These are phyloP conservation scores for Caerostris darwini DNA, from an alignment of 1,140 invertebrate species.

Conservation along the genomic window DNA sequence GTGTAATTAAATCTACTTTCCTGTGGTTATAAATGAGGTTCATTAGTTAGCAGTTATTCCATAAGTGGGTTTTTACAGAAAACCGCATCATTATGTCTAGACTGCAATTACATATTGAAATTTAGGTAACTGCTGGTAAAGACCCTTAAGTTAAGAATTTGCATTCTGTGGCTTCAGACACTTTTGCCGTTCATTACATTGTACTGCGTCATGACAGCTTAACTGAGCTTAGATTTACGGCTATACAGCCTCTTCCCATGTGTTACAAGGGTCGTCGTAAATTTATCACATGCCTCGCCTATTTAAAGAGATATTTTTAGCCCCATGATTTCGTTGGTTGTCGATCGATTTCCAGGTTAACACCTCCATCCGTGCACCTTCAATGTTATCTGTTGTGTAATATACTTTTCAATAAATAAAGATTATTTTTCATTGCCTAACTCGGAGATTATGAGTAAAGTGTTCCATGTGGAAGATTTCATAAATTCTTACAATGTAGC, in stretches of 20 bases:
- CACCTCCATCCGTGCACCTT: not conserved
- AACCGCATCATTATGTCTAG: not conserved
- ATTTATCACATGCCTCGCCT: conserved; percentile 5
- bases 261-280: conserved; percentile 7
- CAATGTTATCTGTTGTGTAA: conserved; percentile 14
- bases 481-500: not conserved
- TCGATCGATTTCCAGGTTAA: conserved; percentile 27
- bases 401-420: conserved; percentile 13
- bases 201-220: conserved; percentile 12
- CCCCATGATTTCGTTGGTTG: conserved; percentile 2
- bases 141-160: conserved; percentile 21
- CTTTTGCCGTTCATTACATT: conserved; percentile 8
- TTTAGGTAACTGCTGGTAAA: conserved; percentile 1
- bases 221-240: conserved; percentile 18
- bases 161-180: conserved; percentile 11
- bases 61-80: not conserved
- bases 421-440: not conserved
- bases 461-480: not conserved
- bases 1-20: not conserved
- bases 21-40: not conserved
- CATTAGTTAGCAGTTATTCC: conserved; percentile 11
- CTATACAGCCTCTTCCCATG: conserved; percentile 6
- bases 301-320: conserved; percentile 37
- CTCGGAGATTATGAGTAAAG: not conserved
- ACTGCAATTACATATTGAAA: conserved; percentile 33